Evolutionary conservation across 2,113 vertebrate genomes (phyloP), one percentile per base, ranked within the genome.

Genomic region (Odontophorus gujanensis): DNA sequence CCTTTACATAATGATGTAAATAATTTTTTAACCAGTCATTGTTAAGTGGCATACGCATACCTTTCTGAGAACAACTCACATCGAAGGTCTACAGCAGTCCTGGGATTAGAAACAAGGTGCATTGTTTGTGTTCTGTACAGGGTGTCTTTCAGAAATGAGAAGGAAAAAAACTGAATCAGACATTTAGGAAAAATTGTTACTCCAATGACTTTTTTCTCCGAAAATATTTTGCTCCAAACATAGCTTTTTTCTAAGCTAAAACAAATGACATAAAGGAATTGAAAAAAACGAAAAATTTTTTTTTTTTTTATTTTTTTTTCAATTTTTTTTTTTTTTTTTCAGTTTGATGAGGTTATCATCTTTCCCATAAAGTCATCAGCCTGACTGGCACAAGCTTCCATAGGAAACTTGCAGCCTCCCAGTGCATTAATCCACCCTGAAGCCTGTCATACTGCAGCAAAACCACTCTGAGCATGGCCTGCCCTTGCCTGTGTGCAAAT

Each of bases 401-500:
- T 32, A 47, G 40, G 7, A 45, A 58, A 53, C 0, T 9, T 58
- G 7, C 5, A 24, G 7, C 17, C 3, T 2, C 4, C 6, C 24
- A 15, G 25, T 7, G 36, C 0, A 1, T 36, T 36, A 55, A 48
- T 24, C 21, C 7, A 25, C 2, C 8, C 2, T 18, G 45, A 10
- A 13, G 18, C 0, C 0, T 2, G 7, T 0, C 1, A 7, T 7
- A 11, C 1, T 48, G 30, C 30, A 38, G 74, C 40, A 32, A 38
- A 79, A 3, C 36, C n/a, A 25, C n/a, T 10, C 30, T 53, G 38
- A 0, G 0, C 0, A 0, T 20, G 42, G 43, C 1, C 0, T 42
- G 25, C 58, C 13, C 10, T 32, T 0, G 0, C 7, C 4, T 13
- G 8, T 36, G 11, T 24, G 22, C 0, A 3, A 8, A 9, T 57